A percentile compares a stretch with the other conserved stretches of the same genome.
These are phyloP conservation scores for Pogonognathellus flavescens DNA, from an alignment of 1,140 invertebrate genomes.

Conservation along the genomic window DNA sequence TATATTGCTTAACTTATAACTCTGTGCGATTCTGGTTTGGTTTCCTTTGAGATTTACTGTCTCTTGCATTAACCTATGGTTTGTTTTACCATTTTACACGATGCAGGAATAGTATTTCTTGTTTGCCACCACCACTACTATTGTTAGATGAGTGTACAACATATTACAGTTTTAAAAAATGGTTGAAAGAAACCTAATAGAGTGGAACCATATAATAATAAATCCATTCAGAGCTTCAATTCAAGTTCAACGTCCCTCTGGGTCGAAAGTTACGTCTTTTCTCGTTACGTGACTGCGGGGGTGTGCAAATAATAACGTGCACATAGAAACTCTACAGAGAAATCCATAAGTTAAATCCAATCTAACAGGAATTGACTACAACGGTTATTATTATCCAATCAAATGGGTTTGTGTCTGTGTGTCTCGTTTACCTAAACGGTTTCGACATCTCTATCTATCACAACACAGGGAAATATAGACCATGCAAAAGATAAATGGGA, in stretches of 20 bases:
- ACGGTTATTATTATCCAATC: conserved; percentile 26
- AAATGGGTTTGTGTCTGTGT: conserved; percentile 10
- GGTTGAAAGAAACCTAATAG: conserved; percentile 7
- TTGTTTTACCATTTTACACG: conserved; percentile 21
- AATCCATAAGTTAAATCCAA: conserved; percentile 30
- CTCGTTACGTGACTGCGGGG: conserved; percentile 31
- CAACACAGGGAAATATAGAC: neutral
- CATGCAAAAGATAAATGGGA: neutral
- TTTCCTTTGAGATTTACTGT: conserved; percentile 10
- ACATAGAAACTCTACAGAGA: neutral
- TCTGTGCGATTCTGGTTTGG: neutral
- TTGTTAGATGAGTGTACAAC: conserved; percentile 11
- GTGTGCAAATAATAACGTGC: conserved; percentile 26
- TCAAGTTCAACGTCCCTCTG: conserved; percentile 45
- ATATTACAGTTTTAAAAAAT: conserved; percentile 36
- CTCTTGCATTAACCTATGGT: neutral
- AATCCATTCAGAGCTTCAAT: conserved; percentile 27
- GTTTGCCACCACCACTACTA: neutral
- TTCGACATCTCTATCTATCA: neutral
- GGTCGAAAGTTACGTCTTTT: conserved; percentile 24
- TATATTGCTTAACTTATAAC: neutral
- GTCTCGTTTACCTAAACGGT: conserved; percentile 5
- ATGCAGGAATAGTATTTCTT: neutral
- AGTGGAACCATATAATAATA: neutral
- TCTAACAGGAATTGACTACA: neutral